phyloP scores from a whole-genome alignment of 2,797 vertebrate species.

The Buphagus erythrorhynchus region DNA sequence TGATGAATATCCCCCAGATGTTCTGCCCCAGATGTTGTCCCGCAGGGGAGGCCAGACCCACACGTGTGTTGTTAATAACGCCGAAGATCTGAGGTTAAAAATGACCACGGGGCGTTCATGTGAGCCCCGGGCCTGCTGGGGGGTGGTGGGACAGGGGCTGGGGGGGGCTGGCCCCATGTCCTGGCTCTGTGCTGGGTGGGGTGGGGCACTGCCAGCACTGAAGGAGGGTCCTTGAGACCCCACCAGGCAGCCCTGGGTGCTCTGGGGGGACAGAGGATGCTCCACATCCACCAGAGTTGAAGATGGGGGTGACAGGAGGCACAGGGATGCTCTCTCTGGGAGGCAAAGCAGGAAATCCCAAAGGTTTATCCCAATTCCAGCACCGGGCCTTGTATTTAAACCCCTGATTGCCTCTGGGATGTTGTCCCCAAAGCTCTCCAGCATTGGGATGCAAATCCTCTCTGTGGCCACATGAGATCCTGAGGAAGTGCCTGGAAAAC shows the following conservation, averaged over 20 bases:
- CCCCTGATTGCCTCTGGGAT: no score
- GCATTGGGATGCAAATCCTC: neutral
- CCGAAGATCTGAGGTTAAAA: constrained; percentile 28
- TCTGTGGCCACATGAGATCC: accelerated
- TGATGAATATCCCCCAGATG: constrained; percentile 62
- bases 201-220: neutral
- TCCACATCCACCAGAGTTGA: accelerated
- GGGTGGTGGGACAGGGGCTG: neutral
- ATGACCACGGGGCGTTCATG: neutral
- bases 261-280: neutral
- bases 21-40: constrained; percentile 62
- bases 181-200: neutral
- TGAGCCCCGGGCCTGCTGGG: neutral
- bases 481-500: neutral
- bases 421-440: no score
- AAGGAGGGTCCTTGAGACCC: neutral
- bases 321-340: neutral
- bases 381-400: accelerated
- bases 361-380: accelerated
- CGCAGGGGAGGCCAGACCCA: neutral
- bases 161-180: neutral
- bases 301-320: accelerated
- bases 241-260: accelerated
- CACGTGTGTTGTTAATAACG: constrained; percentile 2
- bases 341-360: neutral